A percentile compares a stretch with the other conserved stretches of the same genome.
phyloP scores from a whole-genome alignment of 2,888 invertebrate species.

The Quadroppia sp. region DNA sequence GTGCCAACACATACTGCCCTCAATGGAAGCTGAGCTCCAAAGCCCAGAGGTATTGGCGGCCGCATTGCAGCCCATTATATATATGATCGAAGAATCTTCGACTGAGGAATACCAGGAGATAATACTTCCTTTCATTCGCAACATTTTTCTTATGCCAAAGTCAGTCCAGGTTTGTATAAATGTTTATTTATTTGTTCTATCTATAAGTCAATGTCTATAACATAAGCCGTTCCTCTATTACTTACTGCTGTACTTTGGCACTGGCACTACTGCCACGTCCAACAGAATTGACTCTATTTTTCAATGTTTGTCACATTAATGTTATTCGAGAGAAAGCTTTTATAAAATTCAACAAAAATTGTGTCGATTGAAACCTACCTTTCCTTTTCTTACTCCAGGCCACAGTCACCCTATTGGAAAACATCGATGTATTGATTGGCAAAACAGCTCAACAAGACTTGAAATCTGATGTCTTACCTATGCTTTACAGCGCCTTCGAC shows the following conservation, averaged over 20 bases:
- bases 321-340: conserved; percentile 17
- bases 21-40: conserved; percentile 75
- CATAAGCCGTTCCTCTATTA: no score
- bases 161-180: conserved; percentile 57
- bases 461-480: conserved; percentile 74
- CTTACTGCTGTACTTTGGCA: no score
- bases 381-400: conserved; percentile 65
- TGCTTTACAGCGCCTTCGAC: conserved; percentile 80
- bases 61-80: conserved; percentile 75
- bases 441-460: conserved; percentile 78
- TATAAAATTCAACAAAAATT: conserved; percentile 23
- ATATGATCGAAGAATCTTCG: conserved; percentile 72
- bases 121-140: conserved; percentile 66
- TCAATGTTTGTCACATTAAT: neutral
- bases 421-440: conserved; percentile 78
- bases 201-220: neutral
- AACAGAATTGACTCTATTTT: conserved; percentile 4
- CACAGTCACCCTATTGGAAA: conserved; percentile 80
- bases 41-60: conserved; percentile 80
- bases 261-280: conserved; percentile 4
- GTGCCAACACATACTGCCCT: conserved; percentile 90
- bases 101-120: conserved; percentile 73
- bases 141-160: conserved; percentile 53
- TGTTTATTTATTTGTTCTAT: conserved; percentile 20
- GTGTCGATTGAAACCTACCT: conserved; percentile 6